Conservation (phyloP, 2,888 invertebrate species). For the Lamproptera curius region DNA sequence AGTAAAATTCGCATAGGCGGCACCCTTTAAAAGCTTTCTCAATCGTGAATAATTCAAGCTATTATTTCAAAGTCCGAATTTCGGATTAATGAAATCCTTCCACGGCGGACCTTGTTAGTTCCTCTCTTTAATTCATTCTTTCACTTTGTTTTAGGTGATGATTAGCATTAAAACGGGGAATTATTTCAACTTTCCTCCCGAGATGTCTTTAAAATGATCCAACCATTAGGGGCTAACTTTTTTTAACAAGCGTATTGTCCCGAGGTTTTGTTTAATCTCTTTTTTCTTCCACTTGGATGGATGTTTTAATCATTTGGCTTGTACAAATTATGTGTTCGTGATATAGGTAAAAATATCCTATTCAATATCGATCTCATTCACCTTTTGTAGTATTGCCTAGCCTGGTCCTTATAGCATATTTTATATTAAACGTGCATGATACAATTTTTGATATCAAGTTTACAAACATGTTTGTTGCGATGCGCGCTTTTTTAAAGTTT, state of each 20-base stretch:
- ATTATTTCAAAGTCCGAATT: conserved; percentile 57
- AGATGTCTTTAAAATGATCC: conserved; percentile 10
- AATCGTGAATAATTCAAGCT: conserved; percentile 66
- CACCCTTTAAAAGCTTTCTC: conserved; percentile 56
- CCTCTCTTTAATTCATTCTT: conserved; percentile 33
- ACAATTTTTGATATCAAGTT: too few species aligned
- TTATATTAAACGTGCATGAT: too few species aligned
- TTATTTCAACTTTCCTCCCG: conserved; percentile 16
- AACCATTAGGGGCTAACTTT: conserved; percentile 2
- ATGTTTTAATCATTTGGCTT: too few species aligned
- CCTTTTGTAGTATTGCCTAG: too few species aligned
- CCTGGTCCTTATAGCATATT: too few species aligned
- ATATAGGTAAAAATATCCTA: too few species aligned
- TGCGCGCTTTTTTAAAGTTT: too few species aligned
- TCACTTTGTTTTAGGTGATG: conserved; percentile 21
- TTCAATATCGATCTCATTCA: too few species aligned
- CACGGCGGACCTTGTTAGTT: conserved; percentile 30
- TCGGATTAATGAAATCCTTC: conserved; percentile 56
- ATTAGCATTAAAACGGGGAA: conserved; percentile 18
- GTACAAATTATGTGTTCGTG: too few species aligned
- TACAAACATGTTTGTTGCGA: too few species aligned
- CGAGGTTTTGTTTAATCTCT: too few species aligned
- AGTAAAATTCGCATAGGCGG: conserved; percentile 53
- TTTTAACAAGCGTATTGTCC: conserved; percentile 10
- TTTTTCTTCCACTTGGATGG: too few species aligned